Evolutionary conservation across 2,113 vertebrate genomes (phyloP), one percentile per base, ranked within the genome.

Genomic region (Holacanthus passer): DNA sequence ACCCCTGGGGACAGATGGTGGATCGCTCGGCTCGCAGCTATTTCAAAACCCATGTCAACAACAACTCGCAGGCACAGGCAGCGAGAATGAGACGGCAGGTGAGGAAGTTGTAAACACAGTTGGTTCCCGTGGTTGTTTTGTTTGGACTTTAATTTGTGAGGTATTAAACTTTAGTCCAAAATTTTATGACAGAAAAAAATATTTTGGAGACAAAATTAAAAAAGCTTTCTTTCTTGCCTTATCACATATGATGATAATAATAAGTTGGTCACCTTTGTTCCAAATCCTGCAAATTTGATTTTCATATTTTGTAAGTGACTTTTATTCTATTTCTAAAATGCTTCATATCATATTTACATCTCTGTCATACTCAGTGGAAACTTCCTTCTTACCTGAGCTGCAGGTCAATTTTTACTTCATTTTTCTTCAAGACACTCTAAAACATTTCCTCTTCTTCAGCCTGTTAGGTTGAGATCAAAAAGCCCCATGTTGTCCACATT

Each of bases 41-140:
- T 92, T 93, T 94, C 84, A 69, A 92, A 91, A 82, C 64, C 67
- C 77, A 81, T 90, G 88, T 89, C 88, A 93, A 90, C 91, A 92
- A 87, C 77, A 90, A 60, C 83, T 85, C 48, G 47, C 31, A 16
- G 72, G 39, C 69, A 65, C 83, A 81, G 77, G 88, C 76, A 77
- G 67, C 64, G 37, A 74, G 74, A 80, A 35, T 13, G 47, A 63
- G 65, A 72, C 29, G 39, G 62, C 59, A 60, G 39, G 58, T n/a
- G 14, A 72, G 59, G 67, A 79, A 87, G 72, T 80, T 73, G 84
- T 83, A 88, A 92, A 87, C 84, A 90, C 53, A 83, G 75, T 59
- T 77, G 82, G 76, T 77, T 62, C 59, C 59, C 81, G 56, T 56
- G 74, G 71, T 85, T 52, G 13, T 76, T 68, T 74, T 62, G 32